Evolutionary conservation across 2,113 vertebrate genomes (phyloP), one percentile per base, ranked within the genome.

Genomic region (Coptodon bakossiorum): DNA sequence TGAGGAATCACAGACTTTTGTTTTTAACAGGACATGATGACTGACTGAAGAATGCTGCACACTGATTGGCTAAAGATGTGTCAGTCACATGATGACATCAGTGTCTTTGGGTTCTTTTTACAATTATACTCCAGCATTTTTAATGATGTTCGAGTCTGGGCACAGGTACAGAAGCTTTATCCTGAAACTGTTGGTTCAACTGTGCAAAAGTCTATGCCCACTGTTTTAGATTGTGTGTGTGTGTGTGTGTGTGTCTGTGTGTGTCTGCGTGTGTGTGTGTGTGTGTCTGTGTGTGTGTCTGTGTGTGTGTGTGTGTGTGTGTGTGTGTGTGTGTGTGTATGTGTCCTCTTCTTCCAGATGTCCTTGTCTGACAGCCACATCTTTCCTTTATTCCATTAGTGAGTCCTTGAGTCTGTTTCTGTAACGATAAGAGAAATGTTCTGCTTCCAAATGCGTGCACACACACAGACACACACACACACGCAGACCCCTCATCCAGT

Each of bases 361-460:
- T 86, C 80, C 36, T 86, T 90, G 80, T 88, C 56, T 27, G 17
- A 59, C 54, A 54, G 83, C 61, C 31, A 19, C 73, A 86, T 89
- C 83, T 86, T 79, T 83, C 73, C 38, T 87, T 88, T 87, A 88
- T 92, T 91, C 52, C 61, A 91, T 92, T 85, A 91, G 68, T 48
- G 57, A 78, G 82, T 90, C 85, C 83, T 93, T 88, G 82, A 88
- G 82, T 87, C 86, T 91, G 89, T 87, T 85, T 90, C 81, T 73
- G 54, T 63, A 68, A 76, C 2, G 82, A 92, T 89, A 89, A 91
- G 54, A 88, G 50, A 89, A 84, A 89, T 79, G 66, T 82, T 87
- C 86, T 85, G 59, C 73, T 73, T 59, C 79, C 88, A 87, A 82
- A 57, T 48, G 22, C 45, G 19, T 61, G 59, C 53, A 63, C 45